These are phyloP conservation scores for Misgurnus mizolepis DNA, from an alignment of 2,113 vertebrate species.

Conservation along the genomic window DNA sequence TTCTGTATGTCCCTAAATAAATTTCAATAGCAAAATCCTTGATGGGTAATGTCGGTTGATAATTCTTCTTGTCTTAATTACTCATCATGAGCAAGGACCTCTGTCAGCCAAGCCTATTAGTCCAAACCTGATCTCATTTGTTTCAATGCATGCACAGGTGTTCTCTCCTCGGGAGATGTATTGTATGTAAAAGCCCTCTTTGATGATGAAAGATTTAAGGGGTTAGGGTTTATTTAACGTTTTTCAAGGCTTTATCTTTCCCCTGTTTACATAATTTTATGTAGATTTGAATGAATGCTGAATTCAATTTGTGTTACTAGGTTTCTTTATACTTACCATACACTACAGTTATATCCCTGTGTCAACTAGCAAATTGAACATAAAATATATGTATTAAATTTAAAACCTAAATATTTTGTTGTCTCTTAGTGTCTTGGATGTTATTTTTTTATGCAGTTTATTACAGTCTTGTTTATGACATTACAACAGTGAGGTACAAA, in stretches of 20 bases:
- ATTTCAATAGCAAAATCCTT: background rate
- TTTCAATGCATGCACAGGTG: constrained; percentile 38
- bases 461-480: too few species aligned
- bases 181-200: constrained; percentile 14
- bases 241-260: background rate
- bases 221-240: constrained; percentile 5
- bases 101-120: constrained; percentile 53
- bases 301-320: background rate
- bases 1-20: background rate
- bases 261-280: background rate
- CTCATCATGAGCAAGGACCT: constrained; percentile 49
- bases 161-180: constrained; percentile 30
- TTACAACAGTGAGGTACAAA: too few species aligned
- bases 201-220: constrained; percentile 16
- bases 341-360: background rate
- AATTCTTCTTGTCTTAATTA: constrained; percentile 55
- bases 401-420: too few species aligned
- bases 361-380: background rate
- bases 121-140: constrained; percentile 56
- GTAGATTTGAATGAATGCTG: background rate
- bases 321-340: background rate
- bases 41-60: constrained; percentile 35
- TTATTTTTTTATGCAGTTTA: too few species aligned
- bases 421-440: too few species aligned
- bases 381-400: too few species aligned